These are phyloP conservation scores for Sebastes minor DNA, from an alignment of 2,797 vertebrate genomes.

Conservation along the genomic window DNA sequence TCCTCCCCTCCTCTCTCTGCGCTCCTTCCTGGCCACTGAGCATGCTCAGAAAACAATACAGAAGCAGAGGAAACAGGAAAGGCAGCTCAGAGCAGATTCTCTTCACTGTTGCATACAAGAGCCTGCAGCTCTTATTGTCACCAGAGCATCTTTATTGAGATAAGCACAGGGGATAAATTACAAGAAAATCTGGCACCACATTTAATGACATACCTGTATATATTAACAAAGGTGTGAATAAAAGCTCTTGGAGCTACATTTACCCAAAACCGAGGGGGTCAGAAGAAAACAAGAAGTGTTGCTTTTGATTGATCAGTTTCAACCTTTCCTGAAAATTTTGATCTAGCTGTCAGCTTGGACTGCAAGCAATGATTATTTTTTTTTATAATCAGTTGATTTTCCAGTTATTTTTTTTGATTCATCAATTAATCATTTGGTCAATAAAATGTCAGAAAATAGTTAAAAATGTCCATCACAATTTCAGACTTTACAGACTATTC, in stretches of 20 bases:
- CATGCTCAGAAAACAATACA: slow-evolving; percentile 54
- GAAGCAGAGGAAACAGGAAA: slow-evolving; percentile 49
- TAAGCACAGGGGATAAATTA: background rate
- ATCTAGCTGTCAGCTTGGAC: background rate
- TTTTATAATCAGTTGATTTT: background rate
- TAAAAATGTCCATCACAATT: too few relatives aligned
- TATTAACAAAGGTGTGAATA: background rate
- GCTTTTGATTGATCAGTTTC: background rate
- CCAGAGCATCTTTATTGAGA: slow-evolving; percentile 4
- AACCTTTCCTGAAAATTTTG: background rate
- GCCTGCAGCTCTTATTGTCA: background rate
- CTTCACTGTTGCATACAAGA: background rate
- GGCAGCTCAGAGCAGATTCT: background rate
- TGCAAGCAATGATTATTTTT: background rate
- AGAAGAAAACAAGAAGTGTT: background rate
- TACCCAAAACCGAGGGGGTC: background rate
- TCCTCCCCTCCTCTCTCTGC: background rate
- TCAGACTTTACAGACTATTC: too few relatives aligned
- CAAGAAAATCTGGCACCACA: background rate
- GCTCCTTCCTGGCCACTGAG: slow-evolving; percentile 35
- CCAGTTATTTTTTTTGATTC: background rate
- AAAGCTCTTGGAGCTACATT: background rate
- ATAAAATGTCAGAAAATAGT: too few relatives aligned
- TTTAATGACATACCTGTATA: background rate
- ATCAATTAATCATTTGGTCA: too few relatives aligned